Base-by-base conservation (phyloP, 2,888 invertebrate genomes). In the Pristionchus maxplancki region DNA sequence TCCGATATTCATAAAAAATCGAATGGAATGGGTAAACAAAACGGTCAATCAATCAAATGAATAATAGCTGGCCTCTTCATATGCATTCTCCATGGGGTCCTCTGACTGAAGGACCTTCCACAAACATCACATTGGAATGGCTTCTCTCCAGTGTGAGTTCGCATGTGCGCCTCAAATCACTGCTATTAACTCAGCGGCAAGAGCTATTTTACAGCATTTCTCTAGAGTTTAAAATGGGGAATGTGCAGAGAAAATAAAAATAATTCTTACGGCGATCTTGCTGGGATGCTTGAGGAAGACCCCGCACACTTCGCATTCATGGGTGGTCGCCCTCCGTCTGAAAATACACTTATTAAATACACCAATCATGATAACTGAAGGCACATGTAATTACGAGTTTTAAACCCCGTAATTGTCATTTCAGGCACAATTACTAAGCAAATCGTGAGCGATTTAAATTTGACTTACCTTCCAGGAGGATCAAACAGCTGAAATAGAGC, bases 71-170 rank as follows among this genome's bases (percentile, higher is more conserved):
- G 20, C 71, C 89, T 88, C 58, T 89, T 90, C 74, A 89, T 62
- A 85, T 91, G 91, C 74, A 89, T 90, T 50, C 90, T 86, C 90
- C 90, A 89, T 0, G 93, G 93, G 1, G 92, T 91, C 58, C 89
- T 88, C 86, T 93, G 93, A 31, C 90, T 89, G 90, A 93, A 93
- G 20, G 89, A 34, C 74, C 85, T 67, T 11, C 91, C 92, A 87
- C 93, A 93, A n/a, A 91, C 81, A 40, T 90, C 89, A 89, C 93
- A 93, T 24, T 53, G 78, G 86, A 90, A 93, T 5, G 93, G 93
- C 31, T 90, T 90, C 88, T 93, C 93, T 15, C 93, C 93, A 17
- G 93, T 93, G 88, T 93, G 93, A 31, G 92, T 93, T 78, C 93
- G 84, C 91, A 93, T 91, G 87, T 93, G 93, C 13, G 92, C 93